Evolutionary conservation across 2,113 vertebrate species (phyloP).

Genomic region (Rattus rattus): DNA sequence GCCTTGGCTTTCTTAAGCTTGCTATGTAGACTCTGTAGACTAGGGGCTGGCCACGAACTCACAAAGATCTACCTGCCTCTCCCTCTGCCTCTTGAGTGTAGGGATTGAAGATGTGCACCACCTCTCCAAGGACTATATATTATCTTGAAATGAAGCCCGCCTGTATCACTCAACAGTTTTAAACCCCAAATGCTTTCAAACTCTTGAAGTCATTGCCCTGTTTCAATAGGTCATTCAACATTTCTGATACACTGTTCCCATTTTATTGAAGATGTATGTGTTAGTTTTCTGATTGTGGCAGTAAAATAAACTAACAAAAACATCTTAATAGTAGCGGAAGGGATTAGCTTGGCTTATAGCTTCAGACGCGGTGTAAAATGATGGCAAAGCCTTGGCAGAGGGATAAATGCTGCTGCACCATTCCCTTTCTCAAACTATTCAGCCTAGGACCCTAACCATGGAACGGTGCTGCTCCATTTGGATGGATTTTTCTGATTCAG

Average conservation of each 20-base stretch:
- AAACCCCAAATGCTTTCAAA: neutral
- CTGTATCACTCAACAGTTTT: constrained; percentile 10
- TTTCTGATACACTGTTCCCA: constrained; percentile 27
- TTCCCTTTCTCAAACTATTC: neutral
- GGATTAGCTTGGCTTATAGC: neutral
- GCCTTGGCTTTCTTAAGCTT: neutral
- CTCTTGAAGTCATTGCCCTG: constrained; percentile 17
- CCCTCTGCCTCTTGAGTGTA: neutral
- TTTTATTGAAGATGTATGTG: neutral
- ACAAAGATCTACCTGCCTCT: neutral
- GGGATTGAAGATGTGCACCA: neutral
- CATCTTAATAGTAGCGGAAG: neutral
- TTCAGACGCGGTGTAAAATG: neutral
- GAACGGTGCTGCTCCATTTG: neutral
- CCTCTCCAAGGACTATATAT: neutral
- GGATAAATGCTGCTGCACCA: neutral
- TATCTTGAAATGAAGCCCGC: constrained; percentile 34
- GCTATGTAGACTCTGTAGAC: neutral
- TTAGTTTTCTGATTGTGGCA: neutral
- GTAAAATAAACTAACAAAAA: neutral
- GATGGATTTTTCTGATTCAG: neutral
- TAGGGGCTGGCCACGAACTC: neutral
- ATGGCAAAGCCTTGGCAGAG: too few relatives aligned
- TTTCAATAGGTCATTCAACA: neutral
- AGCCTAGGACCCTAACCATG: neutral